A percentile compares a stretch with the other conserved stretches of the same genome.
Conservation (phyloP, 2,797 vertebrate species). For the Sciurus vulgaris region DNA sequence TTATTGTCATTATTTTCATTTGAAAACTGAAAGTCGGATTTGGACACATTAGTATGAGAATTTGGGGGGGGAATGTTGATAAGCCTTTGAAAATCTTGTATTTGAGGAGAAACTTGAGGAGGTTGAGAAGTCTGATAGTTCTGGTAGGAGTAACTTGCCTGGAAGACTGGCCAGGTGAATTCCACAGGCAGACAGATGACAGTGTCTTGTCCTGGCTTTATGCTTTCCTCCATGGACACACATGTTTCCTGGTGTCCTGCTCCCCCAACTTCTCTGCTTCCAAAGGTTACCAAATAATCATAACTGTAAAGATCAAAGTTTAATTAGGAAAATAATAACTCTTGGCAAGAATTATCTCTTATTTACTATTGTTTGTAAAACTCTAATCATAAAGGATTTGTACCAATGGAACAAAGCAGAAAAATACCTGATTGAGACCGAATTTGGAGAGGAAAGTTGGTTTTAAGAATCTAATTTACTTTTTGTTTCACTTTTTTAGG, state of each 20-base stretch:
- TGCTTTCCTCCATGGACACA: not conserved
- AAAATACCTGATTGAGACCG: not conserved
- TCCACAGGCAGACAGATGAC: too few species aligned
- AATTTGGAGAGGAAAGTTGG: not conserved
- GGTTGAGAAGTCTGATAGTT: not conserved
- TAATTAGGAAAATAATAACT: not conserved
- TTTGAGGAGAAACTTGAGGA: not conserved
- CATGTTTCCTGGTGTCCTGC: not conserved
- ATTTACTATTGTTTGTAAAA: slow-evolving; percentile 4
- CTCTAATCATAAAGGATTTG: not conserved
- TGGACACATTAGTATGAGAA: not conserved
- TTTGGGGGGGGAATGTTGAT: not conserved
- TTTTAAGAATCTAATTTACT: not conserved
- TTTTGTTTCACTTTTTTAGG: not conserved
- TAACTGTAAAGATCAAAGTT: slow-evolving; percentile 58
- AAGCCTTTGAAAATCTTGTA: not conserved
- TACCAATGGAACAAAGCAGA: not conserved
- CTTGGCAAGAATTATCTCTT: not conserved
- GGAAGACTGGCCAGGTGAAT: not conserved
- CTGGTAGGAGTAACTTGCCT: not conserved
- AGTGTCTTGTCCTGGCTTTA: not conserved
- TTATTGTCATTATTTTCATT: not conserved
- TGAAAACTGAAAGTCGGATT: not conserved
- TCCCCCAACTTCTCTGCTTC: not conserved
- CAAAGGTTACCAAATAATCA: not conserved